Conservation (phyloP, 2,113 vertebrate species). For the Eidolon helvum region DNA sequence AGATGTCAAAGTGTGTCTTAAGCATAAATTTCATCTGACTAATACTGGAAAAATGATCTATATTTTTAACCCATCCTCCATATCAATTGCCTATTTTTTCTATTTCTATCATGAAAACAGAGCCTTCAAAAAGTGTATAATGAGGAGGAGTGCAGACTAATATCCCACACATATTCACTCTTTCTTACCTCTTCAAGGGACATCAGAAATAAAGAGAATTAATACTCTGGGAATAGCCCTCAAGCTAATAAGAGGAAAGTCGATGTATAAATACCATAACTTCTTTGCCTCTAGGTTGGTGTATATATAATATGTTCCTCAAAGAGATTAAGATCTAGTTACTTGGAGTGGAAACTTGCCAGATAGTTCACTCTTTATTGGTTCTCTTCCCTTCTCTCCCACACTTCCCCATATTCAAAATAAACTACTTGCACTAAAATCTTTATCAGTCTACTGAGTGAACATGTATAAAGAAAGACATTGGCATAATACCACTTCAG, state of each 20-base stretch:
- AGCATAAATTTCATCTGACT: background rate
- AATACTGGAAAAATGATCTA: background rate
- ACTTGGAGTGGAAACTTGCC: background rate
- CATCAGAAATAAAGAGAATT: background rate
- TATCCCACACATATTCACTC: background rate
- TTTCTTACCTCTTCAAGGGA: background rate
- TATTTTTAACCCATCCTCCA: background rate
- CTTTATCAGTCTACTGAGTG: background rate
- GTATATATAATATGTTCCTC: background rate
- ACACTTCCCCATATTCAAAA: background rate
- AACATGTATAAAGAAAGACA: background rate
- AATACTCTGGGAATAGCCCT: background rate
- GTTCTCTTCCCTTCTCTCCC: background rate
- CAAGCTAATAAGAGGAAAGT: background rate
- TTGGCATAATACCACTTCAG: background rate
- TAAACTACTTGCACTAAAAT: background rate
- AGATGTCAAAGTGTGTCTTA: background rate
- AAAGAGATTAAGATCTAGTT: background rate
- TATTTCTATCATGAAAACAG: background rate
- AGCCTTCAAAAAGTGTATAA: background rate
- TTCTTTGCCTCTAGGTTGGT: background rate
- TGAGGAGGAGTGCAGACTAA: background rate
- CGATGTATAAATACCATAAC: background rate
- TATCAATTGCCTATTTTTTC: background rate
- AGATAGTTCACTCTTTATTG: background rate